These are phyloP conservation scores for Trochalopteron elliotii DNA, from an alignment of 2,113 vertebrate genomes.

Conservation along the genomic window DNA sequence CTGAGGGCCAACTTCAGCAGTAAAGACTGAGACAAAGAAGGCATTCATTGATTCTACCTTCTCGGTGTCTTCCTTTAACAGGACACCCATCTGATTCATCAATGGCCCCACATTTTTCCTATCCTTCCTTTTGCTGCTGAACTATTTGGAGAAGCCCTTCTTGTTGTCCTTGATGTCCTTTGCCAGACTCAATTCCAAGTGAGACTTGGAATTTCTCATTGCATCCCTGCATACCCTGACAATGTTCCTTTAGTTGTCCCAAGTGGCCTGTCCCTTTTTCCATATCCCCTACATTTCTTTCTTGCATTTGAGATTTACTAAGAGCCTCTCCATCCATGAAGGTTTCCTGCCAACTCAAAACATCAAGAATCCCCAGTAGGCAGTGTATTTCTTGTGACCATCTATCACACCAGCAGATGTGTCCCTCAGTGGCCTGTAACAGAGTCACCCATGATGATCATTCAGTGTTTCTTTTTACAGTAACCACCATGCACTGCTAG, in stretches of 20 bases:
- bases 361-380: background rate
- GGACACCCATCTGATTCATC: background rate
- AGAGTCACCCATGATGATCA: too few species aligned
- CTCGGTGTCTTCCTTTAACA: background rate
- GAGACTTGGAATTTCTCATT: background rate
- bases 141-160: background rate
- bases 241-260: background rate
- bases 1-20: background rate
- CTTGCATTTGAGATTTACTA: background rate
- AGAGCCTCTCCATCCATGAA: background rate
- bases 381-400: background rate
- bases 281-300: background rate
- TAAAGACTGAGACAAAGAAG: background rate
- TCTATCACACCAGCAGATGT: background rate
- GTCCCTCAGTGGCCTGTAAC: background rate
- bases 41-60: background rate
- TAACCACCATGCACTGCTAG: too few species aligned
- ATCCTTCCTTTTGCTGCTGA: background rate
- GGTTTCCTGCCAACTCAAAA: background rate
- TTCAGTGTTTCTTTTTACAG: background rate
- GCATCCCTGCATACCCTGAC: background rate
- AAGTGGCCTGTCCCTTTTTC: background rate
- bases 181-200: background rate
- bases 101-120: background rate
- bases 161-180: background rate